phyloP scores from a whole-genome alignment of 2,888 invertebrate genomes.

The Mimas tiliae region DNA sequence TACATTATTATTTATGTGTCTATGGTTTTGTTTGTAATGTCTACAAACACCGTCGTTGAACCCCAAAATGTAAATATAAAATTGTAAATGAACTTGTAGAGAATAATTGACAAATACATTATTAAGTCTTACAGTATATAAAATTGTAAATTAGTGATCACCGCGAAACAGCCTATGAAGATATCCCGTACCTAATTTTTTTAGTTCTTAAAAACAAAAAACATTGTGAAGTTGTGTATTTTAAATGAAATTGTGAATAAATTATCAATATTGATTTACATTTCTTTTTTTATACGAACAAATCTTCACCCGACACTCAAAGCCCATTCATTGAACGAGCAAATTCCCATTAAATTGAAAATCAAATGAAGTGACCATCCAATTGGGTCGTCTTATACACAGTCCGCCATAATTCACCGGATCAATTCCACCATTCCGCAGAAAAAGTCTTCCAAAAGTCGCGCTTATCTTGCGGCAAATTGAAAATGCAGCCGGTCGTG shows the following conservation, averaged over 20 bases:
- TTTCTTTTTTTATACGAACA: slow-evolving; percentile 8
- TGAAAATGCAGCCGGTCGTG: slow-evolving; percentile 83
- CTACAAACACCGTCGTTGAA: slow-evolving; percentile 58
- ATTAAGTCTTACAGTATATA: slow-evolving; percentile 63
- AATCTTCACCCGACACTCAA: slow-evolving; percentile 8
- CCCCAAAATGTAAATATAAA: slow-evolving; percentile 73
- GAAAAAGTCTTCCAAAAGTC: slow-evolving; percentile 81
- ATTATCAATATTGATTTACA: slow-evolving; percentile 84
- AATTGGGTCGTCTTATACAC: slow-evolving; percentile 68
- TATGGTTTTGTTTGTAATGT: slow-evolving; percentile 37
- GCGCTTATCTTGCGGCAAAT: slow-evolving; percentile 83
- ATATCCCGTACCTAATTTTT: slow-evolving; percentile 82
- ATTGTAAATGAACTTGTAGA: slow-evolving; percentile 50
- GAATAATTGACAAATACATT: slow-evolving; percentile 61
- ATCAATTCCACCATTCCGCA: slow-evolving; percentile 81
- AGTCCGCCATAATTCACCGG: slow-evolving; percentile 78
- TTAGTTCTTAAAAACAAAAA: slow-evolving; percentile 81
- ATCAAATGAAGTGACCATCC: slow-evolving; percentile 76
- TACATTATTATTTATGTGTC: not conserved
- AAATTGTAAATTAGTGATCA: slow-evolving; percentile 74
- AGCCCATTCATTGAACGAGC: slow-evolving; percentile 18
- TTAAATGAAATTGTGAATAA: slow-evolving; percentile 85
- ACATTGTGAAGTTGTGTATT: slow-evolving; percentile 84
- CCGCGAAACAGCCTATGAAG: slow-evolving; percentile 73
- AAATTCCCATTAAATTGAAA: slow-evolving; percentile 60